These are phyloP conservation scores for Pelodiscus sinensis DNA, from an alignment of 2,113 vertebrate genomes.

Conservation along the genomic window DNA sequence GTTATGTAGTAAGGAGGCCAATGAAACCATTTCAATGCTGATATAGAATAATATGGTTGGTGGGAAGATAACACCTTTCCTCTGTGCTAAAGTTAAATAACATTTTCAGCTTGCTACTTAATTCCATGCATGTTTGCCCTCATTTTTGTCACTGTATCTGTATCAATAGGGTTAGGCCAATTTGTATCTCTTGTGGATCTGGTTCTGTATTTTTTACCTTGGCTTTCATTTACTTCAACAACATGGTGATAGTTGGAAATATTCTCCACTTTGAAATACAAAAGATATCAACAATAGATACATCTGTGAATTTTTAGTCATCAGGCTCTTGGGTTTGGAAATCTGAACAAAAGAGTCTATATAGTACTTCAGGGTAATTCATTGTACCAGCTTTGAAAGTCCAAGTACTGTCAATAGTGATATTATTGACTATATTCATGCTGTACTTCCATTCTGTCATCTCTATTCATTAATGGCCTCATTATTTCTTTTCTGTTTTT, in stretches of 20 bases:
- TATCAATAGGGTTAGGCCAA: not conserved
- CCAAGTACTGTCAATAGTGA: constrained; percentile 18
- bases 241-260: not conserved
- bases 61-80: not conserved
- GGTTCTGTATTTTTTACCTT: not conserved
- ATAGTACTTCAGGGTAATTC: not conserved
- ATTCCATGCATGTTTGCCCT: not conserved
- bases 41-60: not conserved
- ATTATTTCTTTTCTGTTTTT: constrained; percentile 13
- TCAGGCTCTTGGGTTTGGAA: constrained; percentile 20
- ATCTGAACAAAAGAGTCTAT: not conserved
- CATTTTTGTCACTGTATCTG: not conserved
- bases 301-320: not conserved
- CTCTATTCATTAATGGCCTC: constrained; percentile 7
- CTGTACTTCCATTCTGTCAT: constrained; percentile 8
- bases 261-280: not conserved
- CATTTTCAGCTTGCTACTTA: not conserved
- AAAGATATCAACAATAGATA: constrained; percentile 9
- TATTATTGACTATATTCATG: constrained; percentile 19
- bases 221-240: not conserved
- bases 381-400: constrained; percentile 16
- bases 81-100: not conserved
- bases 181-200: not conserved
- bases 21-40: not conserved
- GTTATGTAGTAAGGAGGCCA: not conserved